A percentile compares a stretch with the other conserved stretches of the same genome.
Conservation (phyloP, 2,797 vertebrate species). For the Pangasius djambal region DNA sequence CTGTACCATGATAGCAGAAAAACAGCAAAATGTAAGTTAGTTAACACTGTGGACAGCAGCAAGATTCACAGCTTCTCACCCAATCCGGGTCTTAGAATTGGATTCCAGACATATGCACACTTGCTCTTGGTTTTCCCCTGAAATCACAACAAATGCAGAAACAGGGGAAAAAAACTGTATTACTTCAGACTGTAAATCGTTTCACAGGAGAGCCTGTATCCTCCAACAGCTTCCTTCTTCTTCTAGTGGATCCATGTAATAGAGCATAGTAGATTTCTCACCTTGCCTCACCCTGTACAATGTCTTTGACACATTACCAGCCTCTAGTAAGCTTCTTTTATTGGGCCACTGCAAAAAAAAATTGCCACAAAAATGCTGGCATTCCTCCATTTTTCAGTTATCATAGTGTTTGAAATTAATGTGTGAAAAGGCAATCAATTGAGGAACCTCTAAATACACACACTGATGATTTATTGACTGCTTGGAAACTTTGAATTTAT, state of each 20-base stretch:
- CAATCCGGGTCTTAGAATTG: neutral
- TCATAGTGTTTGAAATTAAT: neutral
- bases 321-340: constrained; percentile 22
- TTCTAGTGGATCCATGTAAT: neutral
- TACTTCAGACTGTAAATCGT: neutral
- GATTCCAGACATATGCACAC: neutral
- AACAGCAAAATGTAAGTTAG: neutral
- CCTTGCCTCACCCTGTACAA: neutral
- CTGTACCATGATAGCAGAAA: neutral
- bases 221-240: neutral
- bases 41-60: neutral
- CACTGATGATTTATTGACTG: constrained; percentile 19
- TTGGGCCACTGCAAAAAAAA: neutral
- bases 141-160: neutral
- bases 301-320: neutral
- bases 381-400: constrained; percentile 2
- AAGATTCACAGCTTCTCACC: neutral
- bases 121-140: neutral
- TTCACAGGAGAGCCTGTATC: neutral
- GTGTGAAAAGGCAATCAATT: constrained; percentile 8
- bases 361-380: neutral
- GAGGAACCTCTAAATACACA: neutral
- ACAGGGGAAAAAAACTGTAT: neutral
- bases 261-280: neutral
- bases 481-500: neutral